These are phyloP conservation scores for Elysia crispata DNA, from an alignment of 2,888 invertebrate species.

Conservation along the genomic window DNA sequence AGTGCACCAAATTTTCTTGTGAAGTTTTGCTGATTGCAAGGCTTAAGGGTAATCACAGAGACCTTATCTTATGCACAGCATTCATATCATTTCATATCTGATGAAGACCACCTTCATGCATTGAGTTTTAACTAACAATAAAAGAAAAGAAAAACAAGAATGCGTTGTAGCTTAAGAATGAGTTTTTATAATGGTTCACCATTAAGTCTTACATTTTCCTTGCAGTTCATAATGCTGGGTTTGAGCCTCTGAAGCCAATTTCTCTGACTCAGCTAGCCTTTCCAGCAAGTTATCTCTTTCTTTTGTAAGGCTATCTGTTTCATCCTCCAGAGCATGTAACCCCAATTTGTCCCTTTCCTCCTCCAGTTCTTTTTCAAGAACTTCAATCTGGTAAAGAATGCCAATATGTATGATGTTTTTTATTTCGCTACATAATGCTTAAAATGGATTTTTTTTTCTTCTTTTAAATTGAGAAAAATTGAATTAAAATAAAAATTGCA, in stretches of 20 bases:
- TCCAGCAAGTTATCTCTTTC: slow-evolving; percentile 58
- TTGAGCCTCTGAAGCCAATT: slow-evolving; percentile 44
- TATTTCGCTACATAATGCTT: background rate
- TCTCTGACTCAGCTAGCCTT: slow-evolving; percentile 56
- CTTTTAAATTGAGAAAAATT: background rate
- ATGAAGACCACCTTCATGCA: too few species aligned
- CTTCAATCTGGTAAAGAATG: slow-evolving; percentile 52
- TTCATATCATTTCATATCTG: too few species aligned
- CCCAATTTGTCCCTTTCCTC: slow-evolving; percentile 49
- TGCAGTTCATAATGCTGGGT: slow-evolving; percentile 45
- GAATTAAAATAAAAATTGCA: too few species aligned
- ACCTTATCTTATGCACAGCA: too few species aligned
- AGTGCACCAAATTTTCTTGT: too few species aligned
- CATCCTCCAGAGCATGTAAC: slow-evolving; percentile 55
- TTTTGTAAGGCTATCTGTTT: slow-evolving; percentile 53
- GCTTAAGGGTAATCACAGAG: too few species aligned
- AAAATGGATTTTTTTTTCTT: background rate
- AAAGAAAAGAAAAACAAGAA: background rate
- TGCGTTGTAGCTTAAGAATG: background rate
- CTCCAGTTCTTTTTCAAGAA: slow-evolving; percentile 56
- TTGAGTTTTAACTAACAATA: too few species aligned
- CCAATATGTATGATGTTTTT: background rate
- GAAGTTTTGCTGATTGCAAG: too few species aligned
- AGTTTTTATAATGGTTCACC: slow-evolving; percentile 48
- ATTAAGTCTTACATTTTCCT: slow-evolving; percentile 53